Conservation (phyloP, 2,888 invertebrate species). For the Dioctria rufipes region DNA sequence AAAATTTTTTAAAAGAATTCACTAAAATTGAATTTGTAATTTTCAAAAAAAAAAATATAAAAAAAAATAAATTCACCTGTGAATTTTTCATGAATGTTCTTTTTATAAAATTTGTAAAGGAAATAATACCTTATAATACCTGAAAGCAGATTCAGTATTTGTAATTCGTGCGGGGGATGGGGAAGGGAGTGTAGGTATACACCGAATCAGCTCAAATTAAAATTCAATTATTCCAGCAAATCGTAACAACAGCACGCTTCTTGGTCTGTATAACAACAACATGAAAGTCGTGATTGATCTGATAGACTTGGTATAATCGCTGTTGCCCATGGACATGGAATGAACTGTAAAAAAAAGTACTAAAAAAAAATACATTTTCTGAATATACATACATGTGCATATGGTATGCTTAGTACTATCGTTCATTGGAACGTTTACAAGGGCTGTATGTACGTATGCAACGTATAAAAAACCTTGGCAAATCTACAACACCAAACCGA, state of each 20-base stretch:
- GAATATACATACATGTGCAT: constrained; percentile 13
- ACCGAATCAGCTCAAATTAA: constrained; percentile 6
- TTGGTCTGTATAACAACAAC: neutral
- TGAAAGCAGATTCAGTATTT: neutral
- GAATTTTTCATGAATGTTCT: too few relatives aligned
- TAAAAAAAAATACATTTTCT: neutral
- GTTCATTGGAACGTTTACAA: too few relatives aligned
- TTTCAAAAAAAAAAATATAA: too few relatives aligned
- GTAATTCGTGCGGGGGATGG: constrained; percentile 1
- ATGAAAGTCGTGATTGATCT: constrained; percentile 35
- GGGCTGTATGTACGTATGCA: neutral
- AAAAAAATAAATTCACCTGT: too few relatives aligned
- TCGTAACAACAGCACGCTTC: constrained; percentile 20
- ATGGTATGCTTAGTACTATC: neutral
- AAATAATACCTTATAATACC: too few relatives aligned
- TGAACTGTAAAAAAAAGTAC: constrained; percentile 14
- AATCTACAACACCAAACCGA: neutral
- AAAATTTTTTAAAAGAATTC: too few relatives aligned
- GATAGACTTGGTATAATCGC: constrained; percentile 15
- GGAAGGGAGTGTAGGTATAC: neutral
- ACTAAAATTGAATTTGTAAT: too few relatives aligned
- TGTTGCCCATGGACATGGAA: constrained; percentile 17
- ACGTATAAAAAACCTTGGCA: neutral
- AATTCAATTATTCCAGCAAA: constrained; percentile 40
- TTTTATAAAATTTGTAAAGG: too few relatives aligned